phyloP scores from a whole-genome alignment of 2,888 invertebrate genomes.

The Scelioninae gen. 2 region DNA sequence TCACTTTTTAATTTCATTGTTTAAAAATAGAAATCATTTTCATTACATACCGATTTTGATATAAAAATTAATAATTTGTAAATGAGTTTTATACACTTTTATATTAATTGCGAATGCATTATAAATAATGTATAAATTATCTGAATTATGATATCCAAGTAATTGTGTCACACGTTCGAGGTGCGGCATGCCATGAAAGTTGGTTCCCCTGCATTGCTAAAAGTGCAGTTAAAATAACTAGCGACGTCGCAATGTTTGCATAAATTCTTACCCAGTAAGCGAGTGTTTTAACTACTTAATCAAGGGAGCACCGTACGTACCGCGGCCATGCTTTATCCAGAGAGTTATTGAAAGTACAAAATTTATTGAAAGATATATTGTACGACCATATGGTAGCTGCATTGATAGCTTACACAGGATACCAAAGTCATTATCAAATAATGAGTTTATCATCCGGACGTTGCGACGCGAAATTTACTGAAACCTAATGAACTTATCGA shows the following conservation, averaged over 20 bases:
- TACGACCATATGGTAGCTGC: conserved; percentile 54
- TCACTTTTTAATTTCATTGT: no score
- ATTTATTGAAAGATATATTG: conserved; percentile 61
- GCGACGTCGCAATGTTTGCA: conserved; percentile 45
- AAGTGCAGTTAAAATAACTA: conserved; percentile 29
- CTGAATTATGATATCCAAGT: no score
- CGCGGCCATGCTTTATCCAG: conserved; percentile 43
- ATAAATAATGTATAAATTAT: no score
- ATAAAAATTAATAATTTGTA: no score
- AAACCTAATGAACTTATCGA: conserved; percentile 48
- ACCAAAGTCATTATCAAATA: conserved; percentile 56
- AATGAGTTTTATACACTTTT: no score
- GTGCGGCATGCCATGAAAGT: not conserved
- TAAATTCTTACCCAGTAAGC: conserved; percentile 49
- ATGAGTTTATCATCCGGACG: conserved; percentile 58
- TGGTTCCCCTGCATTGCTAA: conserved; percentile 31
- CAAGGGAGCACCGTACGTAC: conserved; percentile 36
- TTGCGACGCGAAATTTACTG: conserved; percentile 37
- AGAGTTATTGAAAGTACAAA: conserved; percentile 60
- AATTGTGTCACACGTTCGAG: not conserved
- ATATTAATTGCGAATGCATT: no score
- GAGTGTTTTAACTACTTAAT: conserved; percentile 56
- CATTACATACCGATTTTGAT: no score
- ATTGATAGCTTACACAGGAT: conserved; percentile 53
- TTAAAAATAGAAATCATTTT: no score